Evolutionary conservation across 2,888 invertebrate species (phyloP).

Genomic region (Craniophora ligustri): DNA sequence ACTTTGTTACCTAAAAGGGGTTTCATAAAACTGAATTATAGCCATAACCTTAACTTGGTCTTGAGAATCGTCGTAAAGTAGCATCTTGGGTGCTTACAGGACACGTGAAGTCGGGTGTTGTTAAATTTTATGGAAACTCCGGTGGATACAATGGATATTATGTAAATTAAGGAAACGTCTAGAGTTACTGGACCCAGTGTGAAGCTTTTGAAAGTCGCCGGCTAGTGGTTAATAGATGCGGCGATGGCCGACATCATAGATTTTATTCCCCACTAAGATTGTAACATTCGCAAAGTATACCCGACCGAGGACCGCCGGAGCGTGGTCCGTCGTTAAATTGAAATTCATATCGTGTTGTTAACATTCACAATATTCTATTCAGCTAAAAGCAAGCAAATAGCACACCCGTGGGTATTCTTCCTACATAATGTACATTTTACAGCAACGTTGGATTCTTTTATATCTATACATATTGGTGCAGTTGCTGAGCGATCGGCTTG

Average conservation of each 20-base stretch:
- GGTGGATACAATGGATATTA: conserved; percentile 81
- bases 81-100: conserved; percentile 81
- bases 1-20: conserved; percentile 86
- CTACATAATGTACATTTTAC: conserved; percentile 62
- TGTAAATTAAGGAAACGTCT: conserved; percentile 78
- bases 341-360: conserved; percentile 71
- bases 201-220: conserved; percentile 65
- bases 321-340: conserved; percentile 68
- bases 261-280: conserved; percentile 62
- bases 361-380: conserved; percentile 69
- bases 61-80: conserved; percentile 84
- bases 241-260: conserved; percentile 54
- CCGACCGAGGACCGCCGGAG: conserved; percentile 38
- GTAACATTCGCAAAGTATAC: conserved; percentile 55
- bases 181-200: conserved; percentile 59
- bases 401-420: conserved; percentile 57
- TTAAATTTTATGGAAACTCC: conserved; percentile 85
- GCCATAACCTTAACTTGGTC: conserved; percentile 84
- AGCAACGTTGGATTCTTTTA: conserved; percentile 51
- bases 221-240: conserved; percentile 56
- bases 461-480: too few relatives aligned
- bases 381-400: conserved; percentile 67
- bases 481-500: too few relatives aligned
- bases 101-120: conserved; percentile 80
- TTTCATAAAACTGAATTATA: conserved; percentile 88